A percentile compares a stretch with the other conserved stretches of the same genome.
Evolutionary conservation across 2,888 invertebrate species (phyloP).

Genomic region (Mythimna loreyi): DNA sequence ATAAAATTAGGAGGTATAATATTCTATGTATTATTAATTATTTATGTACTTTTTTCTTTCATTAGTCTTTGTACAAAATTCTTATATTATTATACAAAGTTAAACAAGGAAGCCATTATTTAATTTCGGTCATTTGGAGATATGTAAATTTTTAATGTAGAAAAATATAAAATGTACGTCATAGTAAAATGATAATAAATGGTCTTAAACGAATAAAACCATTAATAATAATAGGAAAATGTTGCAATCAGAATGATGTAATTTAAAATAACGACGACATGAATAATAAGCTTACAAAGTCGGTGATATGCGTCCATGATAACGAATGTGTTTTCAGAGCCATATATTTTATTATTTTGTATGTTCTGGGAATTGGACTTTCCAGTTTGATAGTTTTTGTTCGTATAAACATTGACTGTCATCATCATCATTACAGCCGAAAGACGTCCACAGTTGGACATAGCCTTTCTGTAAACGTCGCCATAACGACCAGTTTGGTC

Average conservation of each 20-base stretch:
- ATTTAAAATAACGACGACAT: slow-evolving; percentile 46
- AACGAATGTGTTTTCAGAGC: slow-evolving; percentile 28
- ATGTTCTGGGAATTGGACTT: slow-evolving; percentile 34
- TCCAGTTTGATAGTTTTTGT: slow-evolving; percentile 22
- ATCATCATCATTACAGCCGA: not conserved
- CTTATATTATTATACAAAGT: not conserved
- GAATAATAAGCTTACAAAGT: slow-evolving; percentile 42
- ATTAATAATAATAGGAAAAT: slow-evolving; percentile 28
- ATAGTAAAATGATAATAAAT: not conserved
- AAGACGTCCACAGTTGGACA: no score
- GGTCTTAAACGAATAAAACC: slow-evolving; percentile 6
- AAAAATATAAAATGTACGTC: not conserved
- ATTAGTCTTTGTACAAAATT: not conserved
- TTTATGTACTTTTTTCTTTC: not conserved
- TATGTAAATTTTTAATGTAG: not conserved
- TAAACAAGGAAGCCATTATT: not conserved
- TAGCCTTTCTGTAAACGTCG: no score
- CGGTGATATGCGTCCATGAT: slow-evolving; percentile 40
- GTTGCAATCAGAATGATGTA: slow-evolving; percentile 47
- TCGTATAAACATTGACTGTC: not conserved
- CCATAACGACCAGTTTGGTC: no score
- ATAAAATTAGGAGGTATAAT: not conserved
- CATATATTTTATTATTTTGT: slow-evolving; percentile 17
- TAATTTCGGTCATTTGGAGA: not conserved
- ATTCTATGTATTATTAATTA: not conserved